Base-by-base conservation (phyloP, 2,113 vertebrate species). In the Irena cyanogastra region DNA sequence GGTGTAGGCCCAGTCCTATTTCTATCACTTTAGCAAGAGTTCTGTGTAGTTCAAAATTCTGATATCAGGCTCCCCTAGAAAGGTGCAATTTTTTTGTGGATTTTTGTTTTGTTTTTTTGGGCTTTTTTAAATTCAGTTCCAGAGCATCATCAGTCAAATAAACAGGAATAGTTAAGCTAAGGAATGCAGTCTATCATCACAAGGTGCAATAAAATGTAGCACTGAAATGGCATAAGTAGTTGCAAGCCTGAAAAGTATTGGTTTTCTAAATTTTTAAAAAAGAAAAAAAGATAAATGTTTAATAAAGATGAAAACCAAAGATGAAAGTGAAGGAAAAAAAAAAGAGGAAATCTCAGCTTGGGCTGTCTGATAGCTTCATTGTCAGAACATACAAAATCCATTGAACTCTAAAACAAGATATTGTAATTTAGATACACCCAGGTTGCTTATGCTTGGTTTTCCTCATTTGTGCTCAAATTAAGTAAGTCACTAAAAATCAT, bases 401-500 rank as follows among this genome's bases (percentile, higher is more conserved):
- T 26, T 92, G 64, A 94, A 89, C 61, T 96, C 89, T 95, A 93
- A 92, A 96, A 85, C 54, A 96, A 96, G 93, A 72, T 42, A 26
- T 64, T 97, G 81, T 90, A 91, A 87, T 89, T 97, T 92, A 97
- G 79, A 89, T 94, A 85, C 11, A 91, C 56, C 13, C 39, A 52
- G 31, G 37, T 72, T 91, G 52, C 87, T 97, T 96, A 59, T 64
- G 83, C 87, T 83, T 97, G 33, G 8, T 74, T 97, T 97, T 97
- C 70, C 42, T 94, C 44, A 93, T 96, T 95, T 96, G 53, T 93
- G 59, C 61, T 97, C 95, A 95, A 97, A 97, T 95, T 97, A 83
- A 97, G 39, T 98, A 94, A 97, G 94, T 97, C 93, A 90, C 59
- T 94, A 96, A 96, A 97, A 96, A 91, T 89, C 74, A 94, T 97